Base-by-base conservation (phyloP, 2,113 vertebrate genomes). In the Steatornis caripensis region DNA sequence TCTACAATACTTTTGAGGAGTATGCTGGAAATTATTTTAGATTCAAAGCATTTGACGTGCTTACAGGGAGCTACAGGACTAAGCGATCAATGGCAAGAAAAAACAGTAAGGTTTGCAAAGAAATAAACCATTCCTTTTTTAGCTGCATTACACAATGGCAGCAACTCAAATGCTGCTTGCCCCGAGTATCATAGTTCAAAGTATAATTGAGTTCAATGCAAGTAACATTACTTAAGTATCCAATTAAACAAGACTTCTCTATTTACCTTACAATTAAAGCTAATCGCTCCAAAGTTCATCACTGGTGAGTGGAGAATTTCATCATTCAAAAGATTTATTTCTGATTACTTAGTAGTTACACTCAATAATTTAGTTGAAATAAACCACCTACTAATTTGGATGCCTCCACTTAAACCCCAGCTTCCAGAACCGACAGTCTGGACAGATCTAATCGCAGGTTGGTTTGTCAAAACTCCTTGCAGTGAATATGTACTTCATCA, bases 181-280 rank as follows among this genome's bases (percentile, higher is more conserved):
- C 54, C 60, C 39, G 43, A 72, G 27, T 30, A 53, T 24, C 61
- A 83, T 12, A 69, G 76, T 84, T 89, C 75, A 85, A 80, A 81
- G 76, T 57, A 43, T 53, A 79, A 77, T 2, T 30, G 30, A 84
- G 69, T 81, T 84, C 45, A 76, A 11, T 8, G 41, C 61, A 45
- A 93, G 85, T 45, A 84, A 58, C 49, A 49, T 36, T 36, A 39
- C 62, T 76, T 45, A 54, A 72, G 60, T n/a, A 57, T 29, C 54
- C 80, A 74, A 88, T 68, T 89, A 94, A 84, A 39, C 60, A 89
- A n/a, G 81, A 48, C 62, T 57, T 62, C 34, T 54, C 61, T 95
- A 36, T 94, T 91, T 91, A 92, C 92, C 72, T 75, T 72, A 68
- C 79, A 90, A 93, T 93, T 89, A 91, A 71, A 68, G 72, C 58